phyloP scores from a whole-genome alignment of 2,888 invertebrate species.

The Eulithis testata region DNA sequence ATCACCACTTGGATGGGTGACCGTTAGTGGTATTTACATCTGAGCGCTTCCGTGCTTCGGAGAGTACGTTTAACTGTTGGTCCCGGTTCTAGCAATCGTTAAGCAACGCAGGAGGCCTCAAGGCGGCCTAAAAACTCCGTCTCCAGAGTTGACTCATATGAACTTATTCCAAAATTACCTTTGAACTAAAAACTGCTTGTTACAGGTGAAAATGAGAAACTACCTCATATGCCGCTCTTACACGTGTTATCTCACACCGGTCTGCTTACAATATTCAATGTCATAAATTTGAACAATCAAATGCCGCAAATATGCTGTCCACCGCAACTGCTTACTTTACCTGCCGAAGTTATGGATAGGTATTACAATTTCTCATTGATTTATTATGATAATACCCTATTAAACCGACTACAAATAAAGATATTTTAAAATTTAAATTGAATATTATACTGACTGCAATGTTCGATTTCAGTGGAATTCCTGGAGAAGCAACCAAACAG shows the following conservation, averaged over 20 bases:
- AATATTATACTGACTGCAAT: conserved; percentile 1
- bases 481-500: conserved; percentile 51
- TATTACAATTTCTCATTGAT: conserved; percentile 36
- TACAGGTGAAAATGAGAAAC: conserved; percentile 83
- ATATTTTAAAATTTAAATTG: no score
- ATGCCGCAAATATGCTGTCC: conserved; percentile 86
- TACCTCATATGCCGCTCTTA: conserved; percentile 91
- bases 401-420: no score
- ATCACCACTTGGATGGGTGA: no score
- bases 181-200: conserved; percentile 4
- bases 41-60: no score
- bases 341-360: conserved; percentile 60
- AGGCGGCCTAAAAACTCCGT: no score
- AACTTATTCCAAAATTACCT: no score
- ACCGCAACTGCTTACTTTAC: conserved; percentile 77
- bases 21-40: no score
- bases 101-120: no score
- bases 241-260: conserved; percentile 92
- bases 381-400: not conserved
- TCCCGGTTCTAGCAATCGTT: no score
- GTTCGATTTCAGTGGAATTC: conserved; percentile 53
- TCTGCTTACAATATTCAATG: conserved; percentile 89
- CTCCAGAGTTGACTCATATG: no score
- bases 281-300: conserved; percentile 87
- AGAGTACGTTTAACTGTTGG: no score